Conservation (phyloP, 1,140 invertebrate genomes). For the Aporrectodea caliginosa region DNA sequence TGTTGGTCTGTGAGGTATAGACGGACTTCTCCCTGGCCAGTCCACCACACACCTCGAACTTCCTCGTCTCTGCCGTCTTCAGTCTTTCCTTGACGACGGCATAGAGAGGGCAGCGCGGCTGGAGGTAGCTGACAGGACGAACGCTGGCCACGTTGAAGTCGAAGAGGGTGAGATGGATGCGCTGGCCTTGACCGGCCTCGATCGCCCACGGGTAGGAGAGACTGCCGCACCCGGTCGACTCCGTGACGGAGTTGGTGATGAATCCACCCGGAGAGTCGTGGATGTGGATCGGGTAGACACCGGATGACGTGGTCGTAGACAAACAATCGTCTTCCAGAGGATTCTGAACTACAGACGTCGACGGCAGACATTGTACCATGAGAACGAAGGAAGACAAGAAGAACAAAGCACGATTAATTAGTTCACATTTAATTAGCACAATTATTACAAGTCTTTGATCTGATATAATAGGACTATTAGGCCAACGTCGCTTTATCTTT, state of each 20-base stretch:
- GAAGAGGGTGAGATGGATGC: neutral
- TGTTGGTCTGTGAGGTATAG: constrained; percentile 30
- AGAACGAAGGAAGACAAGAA: neutral
- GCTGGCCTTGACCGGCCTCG: constrained; percentile 5
- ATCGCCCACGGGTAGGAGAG: constrained; percentile 13
- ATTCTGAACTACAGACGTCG: neutral
- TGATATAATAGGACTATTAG: too few species aligned
- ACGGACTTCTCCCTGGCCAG: constrained; percentile 9
- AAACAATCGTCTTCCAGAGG: neutral
- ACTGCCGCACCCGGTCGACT: constrained; percentile 18
- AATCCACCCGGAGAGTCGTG: neutral
- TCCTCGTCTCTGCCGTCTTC: constrained; percentile 7
- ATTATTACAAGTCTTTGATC: too few species aligned
- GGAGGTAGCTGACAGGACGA: neutral
- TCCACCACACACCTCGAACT: constrained; percentile 22
- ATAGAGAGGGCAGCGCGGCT: neutral
- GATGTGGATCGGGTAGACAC: neutral
- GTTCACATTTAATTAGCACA: too few species aligned
- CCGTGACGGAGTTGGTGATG: constrained; percentile 5
- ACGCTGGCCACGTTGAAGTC: constrained; percentile 8
- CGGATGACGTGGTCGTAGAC: neutral
- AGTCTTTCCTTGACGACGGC: constrained; percentile 5
- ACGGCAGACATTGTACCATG: neutral
- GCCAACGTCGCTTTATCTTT: too few species aligned
- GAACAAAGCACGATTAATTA: too few species aligned